Base-by-base conservation (phyloP, 2,888 invertebrate genomes). In the Noctuana brunneofusca region DNA sequence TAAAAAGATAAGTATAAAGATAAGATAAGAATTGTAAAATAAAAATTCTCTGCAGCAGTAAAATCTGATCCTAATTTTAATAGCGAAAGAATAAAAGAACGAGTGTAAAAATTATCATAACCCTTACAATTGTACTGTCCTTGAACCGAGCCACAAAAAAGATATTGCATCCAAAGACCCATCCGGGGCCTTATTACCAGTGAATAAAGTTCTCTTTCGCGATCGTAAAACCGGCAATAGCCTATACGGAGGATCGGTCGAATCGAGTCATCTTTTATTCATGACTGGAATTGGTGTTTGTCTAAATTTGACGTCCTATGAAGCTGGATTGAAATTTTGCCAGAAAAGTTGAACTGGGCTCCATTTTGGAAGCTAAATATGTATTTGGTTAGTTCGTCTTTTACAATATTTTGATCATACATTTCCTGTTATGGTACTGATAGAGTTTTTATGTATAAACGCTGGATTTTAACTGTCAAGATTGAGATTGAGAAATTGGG, bases 231-330 rank as follows among this genome's bases (percentile, higher is more conserved):
- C 55, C 16, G 16, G 22, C 46, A 35, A 54, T 60, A 35, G 55
- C 49, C 55, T 49, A 55, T 62, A 62, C 49, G 20, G 48, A 20
- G 48, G 54, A 55, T 55, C 54, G 54, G 54, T 60, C 43, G 32
- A 43, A 46, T 30, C 48, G 46, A 55, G 22, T 49, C 54, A 62
- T 62, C 54, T 62, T 62, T 62, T 62, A 62, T 62, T 62, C 60
- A 62, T 55, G 54, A 38, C 60, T 62, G 38, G 62, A 62, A 56
- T 56, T 62, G 55, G 41, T 62, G 62, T 62, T 62, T 62, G 55
- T 62, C 55, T 62, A 56, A 56, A 62, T 62, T 56, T 62, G 62
- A 62, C 62, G 49, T 55, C 41, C 55, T 62, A 49, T 49, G 43
- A 35, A 54, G 60, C 27, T 49, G 41, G 49, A 56, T 50, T 56